Evolutionary conservation across 1,140 invertebrate genomes (phyloP), one percentile per base, ranked within the genome.

Genomic region (Araneus ventricosus): DNA sequence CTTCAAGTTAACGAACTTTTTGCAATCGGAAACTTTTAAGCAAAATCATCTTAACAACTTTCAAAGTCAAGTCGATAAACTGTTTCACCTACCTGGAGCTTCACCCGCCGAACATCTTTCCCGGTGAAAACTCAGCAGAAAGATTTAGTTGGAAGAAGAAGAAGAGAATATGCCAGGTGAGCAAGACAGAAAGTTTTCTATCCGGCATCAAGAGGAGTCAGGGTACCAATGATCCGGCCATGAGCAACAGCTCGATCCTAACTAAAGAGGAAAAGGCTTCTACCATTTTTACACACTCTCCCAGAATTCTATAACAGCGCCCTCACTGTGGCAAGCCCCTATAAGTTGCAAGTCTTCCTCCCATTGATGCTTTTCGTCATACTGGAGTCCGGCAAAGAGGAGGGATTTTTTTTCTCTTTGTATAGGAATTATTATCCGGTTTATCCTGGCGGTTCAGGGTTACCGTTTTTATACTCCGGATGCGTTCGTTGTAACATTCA

Each of bases 231-330:
- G n/a, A 34, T 70, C 67, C 67, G 67, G 67, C 8, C 27, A 30
- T 30, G 67, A 70, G 67, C 67, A 70, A 70, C 67, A 70, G 67
- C 67, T 70, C 67, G n/a, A 70, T 70, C 14, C 67, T 70, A 70
- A 70, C 67, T 70, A 70, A 30, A n/a, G 67, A 30, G 27, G n/a
- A n/a, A 70, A 30, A 27, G 14, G 67, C 67, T 70, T 70, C 67
- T 70, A 70, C 67, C 67, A 70, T 70, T 70, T 70, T 70, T 70
- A 30, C 67, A 30, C 67, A 30, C 67, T 70, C n/a, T 70, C n/a
- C 67, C 30, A 4, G 67, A 52, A 30, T 70, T 30, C 67, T 70
- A 27, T 30, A 70, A n/a, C 67, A 70, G 67, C 67, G 67, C 67
- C 67, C 67, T 70, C 67, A 70, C 67, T 27, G 27, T 70, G 67